Evolutionary conservation across 30 jellyfish, hydroid and myxozoan species (phyloP), one percentile per base, ranked within the genome.

Genomic region (Aurelia sp.): DNA sequence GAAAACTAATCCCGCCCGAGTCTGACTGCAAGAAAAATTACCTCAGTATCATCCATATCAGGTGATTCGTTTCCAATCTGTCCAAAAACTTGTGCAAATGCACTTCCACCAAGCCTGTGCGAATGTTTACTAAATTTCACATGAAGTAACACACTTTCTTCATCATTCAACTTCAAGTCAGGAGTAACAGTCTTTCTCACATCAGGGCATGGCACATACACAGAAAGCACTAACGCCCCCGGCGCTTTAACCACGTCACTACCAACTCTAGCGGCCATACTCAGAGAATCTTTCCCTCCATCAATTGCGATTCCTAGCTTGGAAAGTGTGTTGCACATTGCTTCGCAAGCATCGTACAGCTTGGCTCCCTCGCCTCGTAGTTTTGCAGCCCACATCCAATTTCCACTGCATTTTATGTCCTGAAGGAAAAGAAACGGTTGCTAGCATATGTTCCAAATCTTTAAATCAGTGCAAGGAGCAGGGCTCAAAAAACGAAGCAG

Each of bases 321-420:
- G 35, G 92, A 60, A 3, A 92, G 70, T 37, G 85, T 61, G 27
- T 62, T 89, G 22, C 93, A 92, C 93, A 92, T 80, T 17, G 98
- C 95, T 17, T 87, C 60, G 48, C 97, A 86, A 19, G 98, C 95
- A 35, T 87, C 97, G 52, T 86, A 87, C 57, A 92, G 69, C 31
- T 86, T 27, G 37, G 97, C 96, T 4, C 95, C 98, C 71, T 92
- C 98, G 17, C 97, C 96, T 11, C 89, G 90, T 6, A 86, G 84
- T 55, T 87, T 87, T 12, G 98, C 98, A 41, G 98, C 89, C 97
- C 97, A 86, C 98, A 92, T 92, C 98, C 98, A 92, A 62, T 92
- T 92, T 13, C 92, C 98, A 80, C 98, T 91, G 85, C 98, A 84
- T 73, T 91, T 91, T 18, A 91, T 79, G 73, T 91, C 98, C 98